Percentiles rank a stretch among this genome's conserved stretches.
Evolutionary conservation across 1,140 invertebrate genomes (phyloP).

Genomic region (Lasioglossum baleicum): DNA sequence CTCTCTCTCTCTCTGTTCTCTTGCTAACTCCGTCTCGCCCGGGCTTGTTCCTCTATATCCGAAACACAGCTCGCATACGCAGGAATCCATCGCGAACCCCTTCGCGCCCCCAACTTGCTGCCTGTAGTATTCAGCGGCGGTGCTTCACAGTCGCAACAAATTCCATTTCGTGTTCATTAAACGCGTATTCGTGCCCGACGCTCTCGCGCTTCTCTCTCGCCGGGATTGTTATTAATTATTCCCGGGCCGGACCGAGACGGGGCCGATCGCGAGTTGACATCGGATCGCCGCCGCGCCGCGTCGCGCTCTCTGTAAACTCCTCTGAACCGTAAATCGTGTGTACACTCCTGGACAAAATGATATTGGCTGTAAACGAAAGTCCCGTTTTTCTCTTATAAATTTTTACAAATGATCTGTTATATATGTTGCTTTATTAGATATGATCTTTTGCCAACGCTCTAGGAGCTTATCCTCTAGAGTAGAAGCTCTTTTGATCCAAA

Average conservation of each 20-base stretch:
- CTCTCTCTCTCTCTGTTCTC: not conserved
- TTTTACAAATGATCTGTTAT: too few relatives aligned
- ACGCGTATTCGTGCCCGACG: slow-evolving; percentile 39
- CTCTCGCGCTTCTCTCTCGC: not conserved
- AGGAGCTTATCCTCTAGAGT: too few relatives aligned
- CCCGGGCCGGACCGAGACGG: not conserved
- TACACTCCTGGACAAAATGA: too few relatives aligned
- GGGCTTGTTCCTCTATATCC: not conserved
- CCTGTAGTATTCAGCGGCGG: not conserved
- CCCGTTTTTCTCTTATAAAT: too few relatives aligned
- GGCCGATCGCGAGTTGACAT: not conserved
- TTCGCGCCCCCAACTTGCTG: not conserved
- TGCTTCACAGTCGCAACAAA: slow-evolving; percentile 41
- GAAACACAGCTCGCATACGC: slow-evolving; percentile 2
- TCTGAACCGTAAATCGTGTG: too few relatives aligned
- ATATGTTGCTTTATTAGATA: too few relatives aligned
- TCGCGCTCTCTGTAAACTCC: too few relatives aligned
- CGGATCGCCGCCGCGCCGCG: not conserved
- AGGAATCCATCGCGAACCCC: not conserved
- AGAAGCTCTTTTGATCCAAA: too few relatives aligned
- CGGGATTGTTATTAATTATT: slow-evolving; percentile 57
- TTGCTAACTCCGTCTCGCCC: too few relatives aligned
- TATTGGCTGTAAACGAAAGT: too few relatives aligned
- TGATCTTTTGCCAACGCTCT: too few relatives aligned
- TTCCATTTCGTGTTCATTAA: slow-evolving; percentile 60